Evolutionary conservation across 2,113 vertebrate species (phyloP).

Genomic region (Ranitomeya imitator): DNA sequence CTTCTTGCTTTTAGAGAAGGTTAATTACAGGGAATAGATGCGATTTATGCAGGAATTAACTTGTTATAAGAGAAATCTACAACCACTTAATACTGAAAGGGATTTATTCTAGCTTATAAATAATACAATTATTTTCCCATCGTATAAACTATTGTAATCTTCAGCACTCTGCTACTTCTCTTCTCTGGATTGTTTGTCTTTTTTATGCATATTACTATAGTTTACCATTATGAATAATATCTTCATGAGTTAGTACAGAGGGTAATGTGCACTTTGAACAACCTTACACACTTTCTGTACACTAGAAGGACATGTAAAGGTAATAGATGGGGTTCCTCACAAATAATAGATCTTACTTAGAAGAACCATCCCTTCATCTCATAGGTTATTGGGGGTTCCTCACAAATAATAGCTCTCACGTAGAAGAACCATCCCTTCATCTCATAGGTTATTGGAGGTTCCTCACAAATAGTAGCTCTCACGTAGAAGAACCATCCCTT

Average conservation of each 20-base stretch:
- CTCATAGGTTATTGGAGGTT: too few relatives aligned
- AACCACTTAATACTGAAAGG: not conserved
- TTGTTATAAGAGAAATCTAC: not conserved
- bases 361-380: too few relatives aligned
- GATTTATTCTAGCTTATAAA: not conserved
- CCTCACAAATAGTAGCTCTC: too few relatives aligned
- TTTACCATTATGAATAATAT: not conserved
- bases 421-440: too few relatives aligned
- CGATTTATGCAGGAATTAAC: not conserved
- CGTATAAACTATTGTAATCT: not conserved
- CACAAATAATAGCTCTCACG: too few relatives aligned
- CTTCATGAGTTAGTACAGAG: not conserved
- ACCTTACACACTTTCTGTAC: not conserved
- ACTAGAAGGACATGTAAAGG: not conserved
- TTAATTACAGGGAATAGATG: conserved; percentile 1
- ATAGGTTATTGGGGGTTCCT: too few relatives aligned
- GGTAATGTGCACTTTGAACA: not conserved
- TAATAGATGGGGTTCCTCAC: too few relatives aligned
- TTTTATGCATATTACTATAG: not conserved
- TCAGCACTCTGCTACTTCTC: not conserved
- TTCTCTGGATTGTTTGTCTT: not conserved
- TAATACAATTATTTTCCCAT: conserved; percentile 7
- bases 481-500: too few relatives aligned
- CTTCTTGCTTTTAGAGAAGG: not conserved
- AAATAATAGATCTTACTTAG: too few relatives aligned